Evolutionary conservation across 35 echinoderm and acorn worm genomes (phyloP), one percentile per base, ranked within the genome.

Genomic region (Nesometra sesokonis): DNA sequence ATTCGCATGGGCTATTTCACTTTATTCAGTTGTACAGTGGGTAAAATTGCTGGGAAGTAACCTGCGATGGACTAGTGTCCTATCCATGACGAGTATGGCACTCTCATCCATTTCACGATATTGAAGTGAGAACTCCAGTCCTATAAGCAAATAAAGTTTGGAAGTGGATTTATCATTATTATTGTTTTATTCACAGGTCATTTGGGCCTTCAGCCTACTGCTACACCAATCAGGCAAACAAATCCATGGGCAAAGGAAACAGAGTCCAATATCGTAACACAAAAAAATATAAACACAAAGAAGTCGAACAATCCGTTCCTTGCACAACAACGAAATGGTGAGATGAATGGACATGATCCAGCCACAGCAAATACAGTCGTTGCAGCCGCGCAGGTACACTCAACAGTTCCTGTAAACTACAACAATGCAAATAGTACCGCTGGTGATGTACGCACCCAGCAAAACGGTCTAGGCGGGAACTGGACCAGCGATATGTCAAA

Each of bases 401-500:
- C 52, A 67, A 27, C 52, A 19, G 9, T 67, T 13, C 52, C 91
- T 13, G 27, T 83, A 8, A 91, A 91, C 31, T 88, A 90, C 77
- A 94, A 94, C 67, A 94, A 94, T 88, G 93, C 93, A 46, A 94
- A 95, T 87, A 89, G 38, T 40, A 85, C 32, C 33, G 29, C 35
- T 5, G 84, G 77, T 67, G 57, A 77, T 21, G 43, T 78, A 0
- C 83, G 79, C 8, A 82, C 76, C 23, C 32, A 36, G 5, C 79
- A 78, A 38, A 79, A 90, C 37, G 81, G 81, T 43, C 46, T 46
- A 76, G 89, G 91, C 47, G 91, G 95, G 19, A 52, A 77, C 34
- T 97, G 95, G 95, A 91, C 89, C 3, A 80, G 84, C 31, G 95
- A 97, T 77, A 90, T 97, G 84, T 93, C 95, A 33, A 88, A 90